phyloP scores from a whole-genome alignment of 2,888 invertebrate genomes.

The Chrysotoxum bicinctum region DNA sequence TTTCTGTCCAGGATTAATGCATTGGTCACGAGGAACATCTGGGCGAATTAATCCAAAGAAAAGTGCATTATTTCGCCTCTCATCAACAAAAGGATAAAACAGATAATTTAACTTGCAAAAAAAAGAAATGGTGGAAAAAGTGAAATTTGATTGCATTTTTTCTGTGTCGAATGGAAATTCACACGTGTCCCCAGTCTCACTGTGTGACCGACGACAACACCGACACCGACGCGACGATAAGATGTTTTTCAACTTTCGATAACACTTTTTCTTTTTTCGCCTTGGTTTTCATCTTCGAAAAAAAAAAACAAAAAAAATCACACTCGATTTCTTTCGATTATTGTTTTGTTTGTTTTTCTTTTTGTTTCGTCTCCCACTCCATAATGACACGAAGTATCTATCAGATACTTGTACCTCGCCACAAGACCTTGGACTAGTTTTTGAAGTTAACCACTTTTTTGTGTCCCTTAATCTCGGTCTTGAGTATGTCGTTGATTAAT shows the following conservation, averaged over 20 bases:
- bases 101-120: background rate
- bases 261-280: slow-evolving; percentile 52
- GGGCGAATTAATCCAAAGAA: slow-evolving; percentile 29
- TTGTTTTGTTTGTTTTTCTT: background rate
- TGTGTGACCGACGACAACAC: background rate
- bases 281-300: slow-evolving; percentile 30
- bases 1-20: slow-evolving; percentile 16
- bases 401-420: background rate
- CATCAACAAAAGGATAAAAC: slow-evolving; percentile 15
- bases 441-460: slow-evolving; percentile 32
- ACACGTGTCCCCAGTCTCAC: background rate
- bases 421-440: slow-evolving; percentile 68
- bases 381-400: slow-evolving; percentile 25
- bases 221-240: slow-evolving; percentile 34
- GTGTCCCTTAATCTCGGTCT: slow-evolving; percentile 28
- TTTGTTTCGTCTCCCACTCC: background rate
- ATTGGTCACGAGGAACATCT: slow-evolving; percentile 48
- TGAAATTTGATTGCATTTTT: slow-evolving; percentile 51
- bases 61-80: background rate
- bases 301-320: slow-evolving; percentile 33
- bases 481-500: slow-evolving; percentile 61
- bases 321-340: slow-evolving; percentile 42
- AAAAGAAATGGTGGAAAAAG: slow-evolving; percentile 20
- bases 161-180: background rate
- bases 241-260: slow-evolving; percentile 68